phyloP scores from a whole-genome alignment of 2,888 invertebrate species.

The Helobdella robusta region DNA sequence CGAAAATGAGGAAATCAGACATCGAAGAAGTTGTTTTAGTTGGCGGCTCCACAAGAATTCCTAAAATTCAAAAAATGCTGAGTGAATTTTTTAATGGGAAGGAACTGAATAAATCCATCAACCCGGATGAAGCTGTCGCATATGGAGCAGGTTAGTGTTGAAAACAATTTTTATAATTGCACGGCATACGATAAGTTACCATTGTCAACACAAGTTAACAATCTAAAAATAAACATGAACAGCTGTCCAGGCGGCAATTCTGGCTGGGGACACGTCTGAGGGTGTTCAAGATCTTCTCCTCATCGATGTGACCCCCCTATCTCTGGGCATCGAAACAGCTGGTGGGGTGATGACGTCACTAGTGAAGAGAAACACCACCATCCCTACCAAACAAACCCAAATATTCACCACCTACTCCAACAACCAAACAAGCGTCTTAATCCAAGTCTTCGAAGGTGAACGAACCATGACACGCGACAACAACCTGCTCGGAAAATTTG shows the following conservation, averaged over 20 bases:
- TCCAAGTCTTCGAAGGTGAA: constrained; percentile 47
- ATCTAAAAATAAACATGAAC: not conserved
- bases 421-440: constrained; percentile 58
- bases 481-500: constrained; percentile 85
- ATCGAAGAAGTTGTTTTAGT: constrained; percentile 38
- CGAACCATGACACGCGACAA: constrained; percentile 51
- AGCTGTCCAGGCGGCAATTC: constrained; percentile 52
- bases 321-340: constrained; percentile 38
- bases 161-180: not conserved
- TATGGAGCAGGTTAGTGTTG: constrained; percentile 32
- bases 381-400: constrained; percentile 48
- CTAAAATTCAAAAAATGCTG: constrained; percentile 36
- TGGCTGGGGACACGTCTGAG: constrained; percentile 61
- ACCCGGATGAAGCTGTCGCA: constrained; percentile 35
- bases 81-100: constrained; percentile 33
- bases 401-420: constrained; percentile 79
- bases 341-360: constrained; percentile 37
- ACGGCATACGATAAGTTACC: too few species aligned
- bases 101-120: constrained; percentile 34
- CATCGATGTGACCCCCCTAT: constrained; percentile 61
- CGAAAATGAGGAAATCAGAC: constrained; percentile 32
- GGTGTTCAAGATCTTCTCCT: constrained; percentile 73
- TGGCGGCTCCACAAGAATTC: constrained; percentile 38
- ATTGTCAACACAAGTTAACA: too few species aligned
- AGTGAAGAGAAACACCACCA: constrained; percentile 40